A percentile compares a stretch with the other conserved stretches of the same genome.
These are phyloP conservation scores for Hirtodrosophila alboralis DNA, from an alignment of 2,888 invertebrate genomes.

Conservation along the genomic window DNA sequence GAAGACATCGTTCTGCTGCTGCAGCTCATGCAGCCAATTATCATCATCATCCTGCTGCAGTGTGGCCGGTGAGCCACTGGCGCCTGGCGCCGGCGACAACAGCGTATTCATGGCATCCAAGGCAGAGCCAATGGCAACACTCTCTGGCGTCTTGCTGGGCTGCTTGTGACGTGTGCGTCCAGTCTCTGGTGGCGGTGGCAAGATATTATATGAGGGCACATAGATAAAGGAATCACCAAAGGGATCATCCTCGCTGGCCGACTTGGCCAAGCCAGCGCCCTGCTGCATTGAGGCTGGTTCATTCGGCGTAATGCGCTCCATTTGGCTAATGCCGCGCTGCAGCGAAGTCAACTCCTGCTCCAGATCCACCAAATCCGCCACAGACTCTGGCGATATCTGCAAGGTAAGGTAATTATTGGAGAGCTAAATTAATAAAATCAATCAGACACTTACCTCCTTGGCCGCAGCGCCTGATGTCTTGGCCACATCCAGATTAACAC, in stretches of 20 bases:
- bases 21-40: constrained; percentile 80
- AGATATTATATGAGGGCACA: constrained; percentile 84
- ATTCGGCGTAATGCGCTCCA: constrained; percentile 92
- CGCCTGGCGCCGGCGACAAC: constrained; percentile 53
- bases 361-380: constrained; percentile 93
- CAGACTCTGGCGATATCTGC: constrained; percentile 85
- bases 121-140: constrained; percentile 23
- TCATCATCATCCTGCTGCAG: constrained; percentile 76
- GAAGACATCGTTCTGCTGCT: constrained; percentile 81
- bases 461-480: constrained; percentile 63
- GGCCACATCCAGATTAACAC: constrained; percentile 75
- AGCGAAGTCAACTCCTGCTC: constrained; percentile 94
- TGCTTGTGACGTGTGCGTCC: constrained; percentile 83
- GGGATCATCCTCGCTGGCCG: constrained; percentile 86
- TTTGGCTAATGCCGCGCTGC: constrained; percentile 94
- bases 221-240: constrained; percentile 91
- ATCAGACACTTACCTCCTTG: constrained; percentile 66
- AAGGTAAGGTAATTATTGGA: not conserved
- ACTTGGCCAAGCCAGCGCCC: constrained; percentile 67
- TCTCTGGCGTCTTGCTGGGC: constrained; percentile 74
- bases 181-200: constrained; percentile 83
- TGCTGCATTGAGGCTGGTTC: constrained; percentile 86
- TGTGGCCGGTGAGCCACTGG: constrained; percentile 54
- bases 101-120: constrained; percentile 63
- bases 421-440: too few relatives aligned